Base-by-base conservation (phyloP, 2,888 invertebrate genomes). In the Timandra comae region DNA sequence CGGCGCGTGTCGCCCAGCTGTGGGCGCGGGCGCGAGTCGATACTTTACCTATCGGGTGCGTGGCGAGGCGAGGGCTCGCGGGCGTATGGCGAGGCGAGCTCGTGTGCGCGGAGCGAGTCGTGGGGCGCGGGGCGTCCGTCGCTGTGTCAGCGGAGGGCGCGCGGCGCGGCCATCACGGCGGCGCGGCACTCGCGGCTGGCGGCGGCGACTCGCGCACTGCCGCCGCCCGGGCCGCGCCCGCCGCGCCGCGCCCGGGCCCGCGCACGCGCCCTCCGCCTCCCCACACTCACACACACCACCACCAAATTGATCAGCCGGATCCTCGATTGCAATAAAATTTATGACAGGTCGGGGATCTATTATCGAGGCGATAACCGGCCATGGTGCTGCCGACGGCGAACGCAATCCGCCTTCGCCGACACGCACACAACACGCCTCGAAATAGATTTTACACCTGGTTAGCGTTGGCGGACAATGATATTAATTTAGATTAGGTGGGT, bases 291-390 rank as follows among this genome's bases (percentile, higher is more conserved):
- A 50, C 52, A 41, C 46, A 47, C 38, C 55, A 37, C 54, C 46
- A 33, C 49, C 67, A 57, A 70, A 81, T 81, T 81, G 81, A 81
- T 81, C 82, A 80, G 74, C 72, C 72, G 68, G 74, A 76, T 75
- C 74, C 77, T 61, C 73, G 75, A 78, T 77, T 76, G 77, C 77
- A 75, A 78, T 77, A 68, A 79, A 81, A 81, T 81, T 80, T 81
- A 82, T 79, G 78, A 80, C 74, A 75, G 71, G 60, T 73, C 75
- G 76, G 71, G 72, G 78, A 80, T 79, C 77, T 75, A 73, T 74
- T 72, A 78, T 77, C 75, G 77, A 74, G 64, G 63, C 63, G 65
- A 71, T 72, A 68, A 9, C 56, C 63, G 52, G 38, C 52, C 51
- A 52, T 55, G 56, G 55, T 52, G 51, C 55, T 58, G 54, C 55